A percentile compares a stretch with the other conserved stretches of the same genome.
These are phyloP conservation scores for Echeneis naucrates DNA, from an alignment of 2,797 vertebrate genomes.

Conservation along the genomic window DNA sequence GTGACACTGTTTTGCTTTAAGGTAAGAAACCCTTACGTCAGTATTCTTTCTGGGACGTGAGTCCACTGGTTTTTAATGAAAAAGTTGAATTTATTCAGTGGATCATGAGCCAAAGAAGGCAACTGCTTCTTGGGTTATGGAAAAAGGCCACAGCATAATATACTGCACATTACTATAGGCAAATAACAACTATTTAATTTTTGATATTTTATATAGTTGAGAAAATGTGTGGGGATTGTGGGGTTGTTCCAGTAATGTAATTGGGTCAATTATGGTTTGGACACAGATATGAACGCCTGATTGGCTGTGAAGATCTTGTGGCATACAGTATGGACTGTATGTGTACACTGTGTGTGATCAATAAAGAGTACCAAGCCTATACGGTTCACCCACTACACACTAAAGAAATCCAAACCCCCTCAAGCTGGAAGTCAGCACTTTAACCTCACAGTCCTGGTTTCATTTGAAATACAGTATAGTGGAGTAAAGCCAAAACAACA, in stretches of 20 bases:
- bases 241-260: not conserved
- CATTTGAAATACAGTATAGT: slow-evolving; percentile 17
- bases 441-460: slow-evolving; percentile 31
- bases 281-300: no score
- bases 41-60: no score
- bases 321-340: not conserved
- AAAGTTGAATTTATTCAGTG: no score
- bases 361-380: not conserved
- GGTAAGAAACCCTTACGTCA: no score
- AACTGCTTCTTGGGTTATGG: no score
- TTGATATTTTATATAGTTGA: not conserved
- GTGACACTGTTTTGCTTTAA: no score
- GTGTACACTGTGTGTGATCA: not conserved
- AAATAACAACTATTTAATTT: no score
- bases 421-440: slow-evolving; percentile 30
- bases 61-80: no score
- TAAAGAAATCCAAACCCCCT: slow-evolving; percentile 16
- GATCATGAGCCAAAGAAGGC: no score
- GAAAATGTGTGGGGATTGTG: not conserved
- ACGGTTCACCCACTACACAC: slow-evolving; percentile 3
- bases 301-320: not conserved
- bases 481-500: slow-evolving; percentile 20
- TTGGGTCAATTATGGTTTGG: not conserved
- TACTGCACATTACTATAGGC: no score
- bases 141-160: not conserved